These are phyloP conservation scores for Apis dorsata DNA, from an alignment of 1,140 invertebrate species.

Conservation along the genomic window DNA sequence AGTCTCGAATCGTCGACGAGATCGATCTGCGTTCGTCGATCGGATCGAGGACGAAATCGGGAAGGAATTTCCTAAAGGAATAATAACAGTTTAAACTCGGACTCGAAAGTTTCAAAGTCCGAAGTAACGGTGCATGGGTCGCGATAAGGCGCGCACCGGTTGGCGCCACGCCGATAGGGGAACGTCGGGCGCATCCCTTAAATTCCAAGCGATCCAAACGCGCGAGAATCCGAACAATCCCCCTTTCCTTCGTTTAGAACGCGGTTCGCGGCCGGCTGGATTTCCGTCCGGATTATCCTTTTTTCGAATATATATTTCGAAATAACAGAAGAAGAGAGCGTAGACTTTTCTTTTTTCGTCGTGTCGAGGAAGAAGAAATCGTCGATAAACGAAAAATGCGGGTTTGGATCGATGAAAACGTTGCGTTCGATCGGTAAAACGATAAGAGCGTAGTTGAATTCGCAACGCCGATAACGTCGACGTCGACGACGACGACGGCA, in stretches of 20 bases:
- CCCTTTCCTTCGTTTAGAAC: not conserved
- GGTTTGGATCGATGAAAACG: too few species aligned
- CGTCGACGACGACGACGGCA: slow-evolving; percentile 38
- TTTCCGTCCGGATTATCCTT: not conserved
- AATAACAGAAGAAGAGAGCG: too few species aligned
- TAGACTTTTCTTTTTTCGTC: too few species aligned
- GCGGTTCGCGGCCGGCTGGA: not conserved
- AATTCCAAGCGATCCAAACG: slow-evolving; percentile 43
- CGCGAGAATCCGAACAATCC: not conserved
- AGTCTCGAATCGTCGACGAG: not conserved
- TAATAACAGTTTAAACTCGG: not conserved
- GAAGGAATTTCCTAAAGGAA: slow-evolving; percentile 52
- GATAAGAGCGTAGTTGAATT: too few species aligned
- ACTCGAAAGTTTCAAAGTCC: not conserved
- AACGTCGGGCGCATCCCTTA: slow-evolving; percentile 39
- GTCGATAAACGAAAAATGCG: too few species aligned
- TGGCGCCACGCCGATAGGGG: slow-evolving; percentile 67
- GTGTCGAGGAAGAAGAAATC: not conserved
- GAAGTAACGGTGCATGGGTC: slow-evolving; percentile 64
- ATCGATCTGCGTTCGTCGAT: not conserved
- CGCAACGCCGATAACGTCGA: not conserved
- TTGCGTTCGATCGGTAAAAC: too few species aligned
- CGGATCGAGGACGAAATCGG: not conserved
- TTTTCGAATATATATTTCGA: not conserved
- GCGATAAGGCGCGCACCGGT: slow-evolving; percentile 70